Evolutionary conservation across 2,888 invertebrate genomes (phyloP).

Genomic region (Melinopterus prodromus): DNA sequence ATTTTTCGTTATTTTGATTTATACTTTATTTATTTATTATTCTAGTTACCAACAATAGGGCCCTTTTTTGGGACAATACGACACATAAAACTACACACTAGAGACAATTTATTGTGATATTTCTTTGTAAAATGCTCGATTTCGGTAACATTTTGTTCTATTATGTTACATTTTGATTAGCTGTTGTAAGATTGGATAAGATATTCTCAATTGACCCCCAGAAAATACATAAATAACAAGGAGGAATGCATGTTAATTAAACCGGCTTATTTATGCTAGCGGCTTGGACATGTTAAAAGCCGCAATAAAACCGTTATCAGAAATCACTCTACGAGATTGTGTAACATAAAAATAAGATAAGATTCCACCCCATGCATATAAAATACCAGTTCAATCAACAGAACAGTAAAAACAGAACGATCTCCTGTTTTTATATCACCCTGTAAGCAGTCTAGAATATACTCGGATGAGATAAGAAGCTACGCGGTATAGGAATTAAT

Average conservation of each 20-base stretch:
- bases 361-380: neutral
- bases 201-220: neutral
- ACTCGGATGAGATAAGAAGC: neutral
- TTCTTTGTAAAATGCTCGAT: no score
- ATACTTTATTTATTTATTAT: no score
- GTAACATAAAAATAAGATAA: neutral
- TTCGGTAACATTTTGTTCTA: no score
- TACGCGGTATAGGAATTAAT: neutral
- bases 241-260: neutral
- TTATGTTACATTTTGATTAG: no score
- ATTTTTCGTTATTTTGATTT: no score
- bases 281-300: neutral
- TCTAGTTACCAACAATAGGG: no score
- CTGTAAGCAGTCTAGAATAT: neutral
- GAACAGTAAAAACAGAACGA: neutral
- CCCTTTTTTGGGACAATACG: no score
- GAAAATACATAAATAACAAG: neutral
- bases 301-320: neutral
- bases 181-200: no score
- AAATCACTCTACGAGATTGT: neutral
- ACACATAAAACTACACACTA: no score
- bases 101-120: no score
- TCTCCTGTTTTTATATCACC: neutral
- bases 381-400: neutral
- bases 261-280: neutral